phyloP scores from a whole-genome alignment of 2,797 vertebrate species.

The Pangasius macronema region DNA sequence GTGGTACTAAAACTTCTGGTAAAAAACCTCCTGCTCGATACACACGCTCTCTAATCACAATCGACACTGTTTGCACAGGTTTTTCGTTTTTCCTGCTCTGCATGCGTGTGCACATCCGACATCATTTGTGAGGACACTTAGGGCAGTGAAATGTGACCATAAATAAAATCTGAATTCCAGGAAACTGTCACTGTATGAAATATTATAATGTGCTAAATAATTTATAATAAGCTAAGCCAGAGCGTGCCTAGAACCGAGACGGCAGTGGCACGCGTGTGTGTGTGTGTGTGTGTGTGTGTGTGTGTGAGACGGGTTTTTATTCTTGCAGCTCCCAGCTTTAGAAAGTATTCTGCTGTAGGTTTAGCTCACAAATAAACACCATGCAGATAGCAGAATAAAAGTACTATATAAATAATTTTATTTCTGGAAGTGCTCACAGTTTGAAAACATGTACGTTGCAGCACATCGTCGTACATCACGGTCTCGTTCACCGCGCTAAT shows the following conservation, averaged over 20 bases:
- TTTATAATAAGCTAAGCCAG: slow-evolving; percentile 5
- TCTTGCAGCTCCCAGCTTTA: not conserved
- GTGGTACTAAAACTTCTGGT: not conserved
- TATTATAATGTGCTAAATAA: slow-evolving; percentile 15
- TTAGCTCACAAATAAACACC: not conserved
- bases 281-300: not conserved
- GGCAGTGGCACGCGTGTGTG: not conserved
- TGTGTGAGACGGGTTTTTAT: not conserved
- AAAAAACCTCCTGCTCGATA: not conserved
- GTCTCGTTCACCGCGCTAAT: too few relatives aligned
- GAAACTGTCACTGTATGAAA: slow-evolving; percentile 1
- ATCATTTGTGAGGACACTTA: not conserved
- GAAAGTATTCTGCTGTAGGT: not conserved
- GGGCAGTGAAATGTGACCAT: not conserved
- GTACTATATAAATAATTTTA: not conserved
- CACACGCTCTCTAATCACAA: not conserved
- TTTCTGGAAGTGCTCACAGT: not conserved
- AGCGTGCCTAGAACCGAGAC: not conserved
- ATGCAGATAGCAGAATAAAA: not conserved
- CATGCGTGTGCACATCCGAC: not conserved
- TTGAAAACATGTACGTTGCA: not conserved
- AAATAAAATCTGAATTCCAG: slow-evolving; percentile 1
- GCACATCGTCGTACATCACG: not conserved
- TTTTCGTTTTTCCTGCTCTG: not conserved
- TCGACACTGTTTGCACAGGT: not conserved